These are phyloP conservation scores for Macrobrachium rosenbergii DNA, from an alignment of 1,140 invertebrate species.

Conservation along the genomic window DNA sequence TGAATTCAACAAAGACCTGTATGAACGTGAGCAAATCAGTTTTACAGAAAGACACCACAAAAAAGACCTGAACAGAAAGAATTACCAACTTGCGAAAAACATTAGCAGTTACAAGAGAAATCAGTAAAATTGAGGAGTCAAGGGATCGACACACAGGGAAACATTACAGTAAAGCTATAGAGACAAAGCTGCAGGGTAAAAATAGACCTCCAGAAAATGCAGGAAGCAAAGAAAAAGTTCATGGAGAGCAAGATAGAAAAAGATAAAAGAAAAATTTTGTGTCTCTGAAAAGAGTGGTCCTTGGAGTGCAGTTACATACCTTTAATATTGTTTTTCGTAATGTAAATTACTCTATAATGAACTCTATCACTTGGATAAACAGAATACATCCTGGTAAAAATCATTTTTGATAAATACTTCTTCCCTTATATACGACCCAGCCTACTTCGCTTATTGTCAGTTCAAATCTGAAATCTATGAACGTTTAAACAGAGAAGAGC, in stretches of 20 bases:
- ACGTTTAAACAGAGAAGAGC: too few relatives aligned
- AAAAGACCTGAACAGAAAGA: conserved; percentile 79
- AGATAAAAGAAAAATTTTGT: conserved; percentile 78
- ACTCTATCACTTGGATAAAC: too few relatives aligned
- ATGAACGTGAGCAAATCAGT: conserved; percentile 54
- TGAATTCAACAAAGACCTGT: conserved; percentile 72
- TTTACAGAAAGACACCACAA: conserved; percentile 55
- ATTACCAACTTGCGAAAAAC: conserved; percentile 81
- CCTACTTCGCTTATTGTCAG: too few relatives aligned
- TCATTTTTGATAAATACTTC: too few relatives aligned
- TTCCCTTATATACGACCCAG: too few relatives aligned
- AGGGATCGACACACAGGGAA: conserved; percentile 75
- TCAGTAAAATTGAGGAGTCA: conserved; percentile 77
- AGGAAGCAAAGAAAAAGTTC: conserved; percentile 77
- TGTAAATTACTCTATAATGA: background rate
- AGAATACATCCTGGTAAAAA: too few relatives aligned
- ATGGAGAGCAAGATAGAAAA: conserved; percentile 80
- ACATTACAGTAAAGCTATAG: conserved; percentile 74
- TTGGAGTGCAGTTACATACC: background rate
- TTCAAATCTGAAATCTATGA: too few relatives aligned
- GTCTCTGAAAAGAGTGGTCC: conserved; percentile 72
- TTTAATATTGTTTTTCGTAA: background rate
- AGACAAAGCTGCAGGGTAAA: conserved; percentile 76
- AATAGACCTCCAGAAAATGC: conserved; percentile 75
- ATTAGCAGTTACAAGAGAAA: conserved; percentile 79